These are phyloP conservation scores for Thecophora atra DNA, from an alignment of 2,888 invertebrate genomes.

Conservation along the genomic window DNA sequence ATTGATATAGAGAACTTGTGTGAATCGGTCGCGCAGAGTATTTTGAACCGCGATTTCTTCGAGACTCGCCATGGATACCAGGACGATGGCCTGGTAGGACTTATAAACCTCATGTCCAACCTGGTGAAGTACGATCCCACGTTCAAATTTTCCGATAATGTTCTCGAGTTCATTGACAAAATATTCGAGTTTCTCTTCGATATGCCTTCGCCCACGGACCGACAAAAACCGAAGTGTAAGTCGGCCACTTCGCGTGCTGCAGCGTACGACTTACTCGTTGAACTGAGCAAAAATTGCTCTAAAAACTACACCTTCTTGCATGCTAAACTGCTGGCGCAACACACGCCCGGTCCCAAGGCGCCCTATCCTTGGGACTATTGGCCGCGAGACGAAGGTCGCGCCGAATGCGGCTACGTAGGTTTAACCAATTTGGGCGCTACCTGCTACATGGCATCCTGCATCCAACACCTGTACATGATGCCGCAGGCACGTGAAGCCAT, in stretches of 20 bases:
- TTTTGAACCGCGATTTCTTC: constrained; percentile 81
- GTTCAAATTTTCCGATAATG: constrained; percentile 83
- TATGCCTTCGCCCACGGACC: constrained; percentile 83
- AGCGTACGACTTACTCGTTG: constrained; percentile 90
- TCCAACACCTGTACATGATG: constrained; percentile 98
- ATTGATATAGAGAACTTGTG: constrained; percentile 78
- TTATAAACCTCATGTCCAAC: constrained; percentile 86
- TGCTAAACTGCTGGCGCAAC: constrained; percentile 84
- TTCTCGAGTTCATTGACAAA: constrained; percentile 70
- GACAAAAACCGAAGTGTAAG: constrained; percentile 93
- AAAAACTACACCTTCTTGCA: constrained; percentile 88
- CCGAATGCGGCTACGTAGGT: constrained; percentile 94
- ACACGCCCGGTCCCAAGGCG: constrained; percentile 82
- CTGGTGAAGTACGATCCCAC: constrained; percentile 88
- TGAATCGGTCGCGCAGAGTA: constrained; percentile 77
- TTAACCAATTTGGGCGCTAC: constrained; percentile 95
- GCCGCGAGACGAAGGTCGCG: constrained; percentile 95
- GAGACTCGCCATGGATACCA: constrained; percentile 86
- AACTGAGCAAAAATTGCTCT: constrained; percentile 84
- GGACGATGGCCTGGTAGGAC: constrained; percentile 90
- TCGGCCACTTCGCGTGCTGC: constrained; percentile 88
- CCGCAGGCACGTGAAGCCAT: constrained; percentile 89
- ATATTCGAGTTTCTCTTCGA: constrained; percentile 90
- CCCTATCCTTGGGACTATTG: constrained; percentile 97
- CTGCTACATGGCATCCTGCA: constrained; percentile 97